Base-by-base conservation (phyloP, 2,888 invertebrate genomes). In the Drosophila affinis region DNA sequence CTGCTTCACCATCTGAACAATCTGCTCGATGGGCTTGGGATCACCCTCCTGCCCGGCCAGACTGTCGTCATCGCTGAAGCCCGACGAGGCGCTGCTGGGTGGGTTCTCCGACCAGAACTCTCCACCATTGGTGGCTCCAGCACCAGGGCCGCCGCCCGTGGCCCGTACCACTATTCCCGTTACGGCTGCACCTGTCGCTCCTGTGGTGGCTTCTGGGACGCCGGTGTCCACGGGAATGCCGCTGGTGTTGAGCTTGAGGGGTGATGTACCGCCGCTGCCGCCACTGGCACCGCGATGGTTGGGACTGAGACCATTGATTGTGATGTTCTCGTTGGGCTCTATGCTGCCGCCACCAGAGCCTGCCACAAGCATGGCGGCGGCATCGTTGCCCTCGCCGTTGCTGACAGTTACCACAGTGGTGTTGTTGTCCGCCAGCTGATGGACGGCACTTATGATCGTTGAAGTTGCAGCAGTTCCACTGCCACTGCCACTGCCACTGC, bases 11-110 rank as follows among this genome's bases (percentile, higher is more conserved):
- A 92, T 95, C 94, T 92, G 90, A 73, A 92, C 92, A 79, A 92
- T 92, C 81, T 91, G 94, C 90, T 96, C 96, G 81, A 95, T 94
- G 91, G 96, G 93, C 65, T 94, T 95, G 87, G 96, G 93, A 69
- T 95, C 94, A 77, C 94, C 95, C 76, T 94, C 94, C 83, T 95
- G 95, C 24, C 95, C 95, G 88, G 95, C 95, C 87, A 96, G 94
- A 91, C 96, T 96, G 93, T 97, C 97, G 93, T 97, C 97, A 93
- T 97, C 97, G 89, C 97, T 97, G 93, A 97, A 96, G 55, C 97
- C 97, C 72, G 97, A 97, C 77, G 95, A 96, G 78, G 95, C 95
- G 88, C 95, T 95, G 90, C 95, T 95, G 80, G 95, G 95, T 76
- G 94, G 94, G 85, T 96, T 95, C 76, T 92, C 92, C 46, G 91